Conservation (phyloP, 1,140 invertebrate species). For the Sitodiplosis mosellana region DNA sequence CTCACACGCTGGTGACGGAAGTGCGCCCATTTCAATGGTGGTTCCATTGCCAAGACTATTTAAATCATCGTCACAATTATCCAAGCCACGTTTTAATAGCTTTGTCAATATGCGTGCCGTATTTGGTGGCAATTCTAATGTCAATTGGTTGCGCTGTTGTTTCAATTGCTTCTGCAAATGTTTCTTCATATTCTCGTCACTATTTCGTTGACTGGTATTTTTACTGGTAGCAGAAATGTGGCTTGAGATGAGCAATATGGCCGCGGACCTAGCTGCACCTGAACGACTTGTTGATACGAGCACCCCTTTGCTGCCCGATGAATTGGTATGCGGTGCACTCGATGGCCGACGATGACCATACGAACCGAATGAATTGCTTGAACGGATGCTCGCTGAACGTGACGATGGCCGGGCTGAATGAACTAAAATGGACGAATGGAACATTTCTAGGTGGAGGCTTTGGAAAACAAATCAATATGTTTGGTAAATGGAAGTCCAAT, state of each 20-base stretch:
- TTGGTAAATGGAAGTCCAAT: too few species aligned
- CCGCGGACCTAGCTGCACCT: conserved; percentile 69
- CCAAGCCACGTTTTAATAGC: conserved; percentile 3
- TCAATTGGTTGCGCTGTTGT: conserved; percentile 23
- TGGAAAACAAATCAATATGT: too few species aligned
- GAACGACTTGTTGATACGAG: conserved; percentile 54
- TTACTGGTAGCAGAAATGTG: conserved; percentile 38
- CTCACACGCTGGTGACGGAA: conserved; percentile 25
- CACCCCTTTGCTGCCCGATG: conserved; percentile 28
- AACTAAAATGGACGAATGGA: too few species aligned
- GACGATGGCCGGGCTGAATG: conserved; percentile 42
- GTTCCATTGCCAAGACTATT: conserved; percentile 22
- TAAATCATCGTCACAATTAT: conserved; percentile 15
- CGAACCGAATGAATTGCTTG: conserved; percentile 39
- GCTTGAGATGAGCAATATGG: conserved; percentile 79
- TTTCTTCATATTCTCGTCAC: conserved; percentile 21
- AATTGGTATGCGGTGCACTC: conserved; percentile 29
- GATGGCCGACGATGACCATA: conserved; percentile 37
- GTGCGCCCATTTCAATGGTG: conserved; percentile 22
- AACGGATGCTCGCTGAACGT: conserved; percentile 44
- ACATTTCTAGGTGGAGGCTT: too few species aligned
- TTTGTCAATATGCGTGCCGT: conserved; percentile 17
- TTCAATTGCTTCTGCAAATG: conserved; percentile 25
- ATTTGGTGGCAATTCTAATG: conserved; percentile 22
- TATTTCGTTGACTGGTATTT: conserved; percentile 22